Conservation (phyloP, 2,797 vertebrate species). For the Lithobates pipiens region DNA sequence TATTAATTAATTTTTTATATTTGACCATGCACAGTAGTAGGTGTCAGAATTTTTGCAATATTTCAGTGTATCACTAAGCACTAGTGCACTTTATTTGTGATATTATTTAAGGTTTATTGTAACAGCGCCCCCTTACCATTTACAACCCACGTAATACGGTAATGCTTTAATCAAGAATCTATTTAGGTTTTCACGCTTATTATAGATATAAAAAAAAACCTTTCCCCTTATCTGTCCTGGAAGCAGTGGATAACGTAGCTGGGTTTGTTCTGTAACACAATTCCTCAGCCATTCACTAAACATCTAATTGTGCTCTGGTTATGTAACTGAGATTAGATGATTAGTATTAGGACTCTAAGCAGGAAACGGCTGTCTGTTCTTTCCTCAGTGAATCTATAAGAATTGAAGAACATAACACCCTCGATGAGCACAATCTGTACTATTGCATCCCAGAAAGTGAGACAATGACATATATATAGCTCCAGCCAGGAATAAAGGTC, state of each 20-base stretch:
- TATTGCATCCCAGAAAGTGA: not conserved
- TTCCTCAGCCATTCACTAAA: conserved; percentile 29
- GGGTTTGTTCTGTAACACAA: conserved; percentile 37
- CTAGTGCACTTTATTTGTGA: no score
- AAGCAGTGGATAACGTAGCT: conserved; percentile 9
- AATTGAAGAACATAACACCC: conserved; percentile 32
- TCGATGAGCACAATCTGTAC: not conserved
- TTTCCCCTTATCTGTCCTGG: conserved; percentile 13
- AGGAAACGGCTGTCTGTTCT: conserved; percentile 35
- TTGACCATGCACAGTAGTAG: no score
- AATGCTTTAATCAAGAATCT: not conserved
- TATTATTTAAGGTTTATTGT: no score
- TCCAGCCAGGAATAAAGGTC: not conserved
- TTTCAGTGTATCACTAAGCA: no score
- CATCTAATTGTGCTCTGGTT: conserved; percentile 41
- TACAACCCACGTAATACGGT: no score
- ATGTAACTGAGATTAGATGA: conserved; percentile 46
- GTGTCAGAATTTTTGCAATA: no score
- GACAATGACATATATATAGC: not conserved
- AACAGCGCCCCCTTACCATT: no score
- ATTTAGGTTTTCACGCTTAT: not conserved
- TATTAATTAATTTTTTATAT: no score
- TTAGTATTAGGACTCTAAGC: conserved; percentile 28
- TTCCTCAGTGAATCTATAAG: not conserved
- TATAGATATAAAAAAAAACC: not conserved